Evolutionary conservation across 2,888 invertebrate genomes (phyloP).

Genomic region (Alcis repandata): DNA sequence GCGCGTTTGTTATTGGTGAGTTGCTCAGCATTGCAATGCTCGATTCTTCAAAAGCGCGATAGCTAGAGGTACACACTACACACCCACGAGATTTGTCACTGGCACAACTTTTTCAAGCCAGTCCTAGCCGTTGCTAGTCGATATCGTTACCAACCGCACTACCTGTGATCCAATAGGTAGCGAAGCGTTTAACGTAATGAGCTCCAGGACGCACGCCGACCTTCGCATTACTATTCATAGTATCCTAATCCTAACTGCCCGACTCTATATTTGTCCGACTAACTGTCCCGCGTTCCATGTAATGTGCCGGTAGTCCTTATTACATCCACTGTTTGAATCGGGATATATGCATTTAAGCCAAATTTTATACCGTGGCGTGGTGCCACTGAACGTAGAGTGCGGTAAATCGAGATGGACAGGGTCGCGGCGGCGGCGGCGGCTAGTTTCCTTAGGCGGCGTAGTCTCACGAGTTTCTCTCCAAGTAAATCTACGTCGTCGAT

Average conservation of each 20-base stretch:
- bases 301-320: not conserved
- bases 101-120: not conserved
- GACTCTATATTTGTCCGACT: conserved; percentile 12
- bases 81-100: no score
- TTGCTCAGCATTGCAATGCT: not conserved
- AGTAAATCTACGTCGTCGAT: conserved; percentile 14
- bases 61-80: not conserved
- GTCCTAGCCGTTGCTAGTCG: not conserved
- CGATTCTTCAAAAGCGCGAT: not conserved
- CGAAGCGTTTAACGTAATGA: not conserved
- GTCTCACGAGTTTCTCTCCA: conserved; percentile 31
- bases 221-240: conserved; percentile 19
- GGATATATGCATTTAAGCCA: no score
- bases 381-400: not conserved
- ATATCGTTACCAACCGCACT: no score
- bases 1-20: not conserved
- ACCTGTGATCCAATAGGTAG: not conserved
- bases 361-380: not conserved
- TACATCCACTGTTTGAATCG: not conserved
- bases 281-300: conserved; percentile 7
- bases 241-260: conserved; percentile 5
- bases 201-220: not conserved
- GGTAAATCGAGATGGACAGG: not conserved
- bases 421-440: not conserved
- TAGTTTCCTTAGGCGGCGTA: conserved; percentile 31